Base-by-base conservation (phyloP, 2,888 invertebrate species). In the Thalpophila matura region DNA sequence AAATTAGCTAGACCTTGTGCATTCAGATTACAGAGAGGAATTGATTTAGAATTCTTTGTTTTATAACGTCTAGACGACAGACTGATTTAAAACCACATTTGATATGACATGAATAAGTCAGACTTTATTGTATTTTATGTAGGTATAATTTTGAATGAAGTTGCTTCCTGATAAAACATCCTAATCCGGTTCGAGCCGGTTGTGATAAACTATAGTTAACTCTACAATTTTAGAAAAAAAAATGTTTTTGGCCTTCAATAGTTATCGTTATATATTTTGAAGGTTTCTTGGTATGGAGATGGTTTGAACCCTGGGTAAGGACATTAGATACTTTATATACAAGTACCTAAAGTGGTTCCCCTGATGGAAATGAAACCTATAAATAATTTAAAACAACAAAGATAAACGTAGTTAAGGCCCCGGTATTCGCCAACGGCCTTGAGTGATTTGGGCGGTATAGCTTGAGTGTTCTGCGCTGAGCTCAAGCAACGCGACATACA, bases 1-100 rank as follows among this genome's bases (percentile, higher is more conserved):
- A 63, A 51, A 71, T 63, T 40, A 35, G n/a, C 26, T 55, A 42
- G 29, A 71, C 72, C 65, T 66, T 66, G 54, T 9, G 35, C 53
- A 71, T 64, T 42, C 24, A 3, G 14, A 55, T 18, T 37, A 29
- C 27, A 43, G 27, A 38, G 5, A 47, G 10, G 31, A 46, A 35
- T 37, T 5, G 10, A n/a, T 35, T 27, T 31, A 29, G n/a, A 43
- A 61, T 64, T 29, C 18, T 29, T 71, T 71, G 40, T 61, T 47
- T 35, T 16, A 27, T 10, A 14, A n/a, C 16, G 22, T 45, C 63
- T 42, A 33, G 10, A 33, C n/a, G 38, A 27, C 7, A n/a, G 10
- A 4, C 1, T 10, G 26, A 42, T 45, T 43, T 7, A 38, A 38
- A 45, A 24, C 10, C 16, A 27, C 9, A 6, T 31, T 24, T 26